Evolutionary conservation across 2,888 invertebrate genomes (phyloP).

Genomic region (Tetranychus truncatus): DNA sequence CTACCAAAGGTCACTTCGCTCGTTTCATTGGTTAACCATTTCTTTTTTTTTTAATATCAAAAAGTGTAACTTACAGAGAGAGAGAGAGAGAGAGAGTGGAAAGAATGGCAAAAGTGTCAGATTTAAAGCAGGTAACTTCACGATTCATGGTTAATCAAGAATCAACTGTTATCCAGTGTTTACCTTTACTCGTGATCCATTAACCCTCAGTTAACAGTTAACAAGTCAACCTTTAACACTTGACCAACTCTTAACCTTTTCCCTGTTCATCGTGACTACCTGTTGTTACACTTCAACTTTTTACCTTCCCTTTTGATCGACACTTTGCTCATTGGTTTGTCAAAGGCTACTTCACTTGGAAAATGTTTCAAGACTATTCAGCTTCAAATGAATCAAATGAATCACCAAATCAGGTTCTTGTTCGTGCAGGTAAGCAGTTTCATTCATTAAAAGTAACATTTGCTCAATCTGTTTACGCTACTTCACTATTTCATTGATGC

Average conservation of each 20-base stretch:
- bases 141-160: neutral
- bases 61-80: too few relatives aligned
- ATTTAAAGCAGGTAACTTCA: neutral
- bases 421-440: conserved; percentile 3
- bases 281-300: neutral
- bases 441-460: neutral
- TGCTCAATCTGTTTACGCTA: neutral
- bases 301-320: neutral
- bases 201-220: neutral
- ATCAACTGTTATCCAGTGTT: neutral
- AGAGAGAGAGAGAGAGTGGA: too few relatives aligned
- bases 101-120: too few relatives aligned
- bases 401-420: conserved; percentile 5
- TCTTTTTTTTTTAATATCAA: neutral
- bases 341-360: too few relatives aligned
- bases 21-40: neutral
- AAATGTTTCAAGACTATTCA: neutral
- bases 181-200: neutral
- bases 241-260: neutral
- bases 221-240: neutral
- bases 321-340: too few relatives aligned
- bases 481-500: neutral
- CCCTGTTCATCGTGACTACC: neutral
- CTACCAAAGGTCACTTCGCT: neutral
- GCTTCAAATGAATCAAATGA: neutral